A percentile compares a stretch with the other conserved stretches of the same genome.
Conservation (phyloP, 2,113 vertebrate species). For the Nothocercus nigrocapillus region DNA sequence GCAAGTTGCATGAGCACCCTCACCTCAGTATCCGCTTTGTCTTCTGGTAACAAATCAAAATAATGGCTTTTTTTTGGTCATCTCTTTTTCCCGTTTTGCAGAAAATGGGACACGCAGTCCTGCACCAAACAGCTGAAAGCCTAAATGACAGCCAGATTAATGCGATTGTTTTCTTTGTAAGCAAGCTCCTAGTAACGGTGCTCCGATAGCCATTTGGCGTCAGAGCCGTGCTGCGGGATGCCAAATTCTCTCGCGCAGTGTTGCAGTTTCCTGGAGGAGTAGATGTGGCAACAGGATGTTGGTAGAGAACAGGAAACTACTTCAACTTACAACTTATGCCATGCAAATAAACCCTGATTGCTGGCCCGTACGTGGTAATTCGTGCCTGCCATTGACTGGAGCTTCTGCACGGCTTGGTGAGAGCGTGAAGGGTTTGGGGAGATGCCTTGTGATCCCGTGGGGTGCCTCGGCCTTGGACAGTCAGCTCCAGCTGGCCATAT, state of each 20-base stretch:
- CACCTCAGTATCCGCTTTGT: neutral
- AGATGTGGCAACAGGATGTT: conserved; percentile 68
- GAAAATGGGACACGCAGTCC: neutral
- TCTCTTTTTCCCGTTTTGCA: neutral
- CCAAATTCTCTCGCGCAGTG: neutral
- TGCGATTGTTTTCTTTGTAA: conserved; percentile 51
- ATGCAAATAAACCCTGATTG: conserved; percentile 11
- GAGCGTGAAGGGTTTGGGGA: neutral
- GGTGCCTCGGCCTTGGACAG: neutral
- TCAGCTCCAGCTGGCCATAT: neutral
- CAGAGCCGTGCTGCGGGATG: neutral
- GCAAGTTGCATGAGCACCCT: neutral
- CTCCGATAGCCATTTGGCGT: conserved; percentile 9
- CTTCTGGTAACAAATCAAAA: conserved; percentile 11
- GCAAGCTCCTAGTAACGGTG: neutral
- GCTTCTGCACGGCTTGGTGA: neutral
- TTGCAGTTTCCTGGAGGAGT: conserved; percentile 62
- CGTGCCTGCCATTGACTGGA: neutral
- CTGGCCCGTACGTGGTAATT: neutral
- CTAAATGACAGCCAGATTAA: neutral
- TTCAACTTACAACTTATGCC: conserved; percentile 33
- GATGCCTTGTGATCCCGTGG: neutral
- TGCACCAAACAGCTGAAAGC: neutral
- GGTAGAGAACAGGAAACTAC: conserved; percentile 65
- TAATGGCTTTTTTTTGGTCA: neutral